Conservation (phyloP, 2,797 vertebrate species). For the Salarias fasciatus region DNA sequence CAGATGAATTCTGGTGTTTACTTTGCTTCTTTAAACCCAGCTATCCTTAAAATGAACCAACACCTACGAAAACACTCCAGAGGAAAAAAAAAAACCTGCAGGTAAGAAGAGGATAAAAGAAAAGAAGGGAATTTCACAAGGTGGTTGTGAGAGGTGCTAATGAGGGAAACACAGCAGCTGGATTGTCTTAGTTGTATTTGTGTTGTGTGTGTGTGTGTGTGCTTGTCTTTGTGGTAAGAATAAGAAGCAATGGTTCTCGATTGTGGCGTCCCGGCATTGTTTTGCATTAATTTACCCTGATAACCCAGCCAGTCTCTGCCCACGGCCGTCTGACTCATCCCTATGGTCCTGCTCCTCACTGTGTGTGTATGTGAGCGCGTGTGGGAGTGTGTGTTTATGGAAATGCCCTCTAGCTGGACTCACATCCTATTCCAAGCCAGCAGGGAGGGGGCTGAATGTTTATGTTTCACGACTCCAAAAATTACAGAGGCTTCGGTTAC, state of each 20-base stretch:
- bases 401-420: conserved; percentile 67
- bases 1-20: conserved; percentile 5
- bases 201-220: neutral
- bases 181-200: too few species aligned
- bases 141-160: conserved; percentile 32
- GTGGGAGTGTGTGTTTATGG: conserved; percentile 65
- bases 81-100: conserved; percentile 7
- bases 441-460: conserved; percentile 56
- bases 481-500: conserved; percentile 58
- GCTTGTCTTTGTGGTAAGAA: conserved; percentile 50
- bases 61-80: conserved; percentile 17
- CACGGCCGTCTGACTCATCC: conserved; percentile 73
- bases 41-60: conserved; percentile 48
- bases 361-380: conserved; percentile 37
- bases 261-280: conserved; percentile 39
- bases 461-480: conserved; percentile 54
- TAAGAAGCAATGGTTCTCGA: conserved; percentile 30
- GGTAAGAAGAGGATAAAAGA: conserved; percentile 4
- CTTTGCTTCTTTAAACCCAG: neutral
- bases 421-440: conserved; percentile 31
- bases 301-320: conserved; percentile 70
- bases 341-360: conserved; percentile 47
- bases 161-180: conserved; percentile 47
- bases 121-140: conserved; percentile 13
- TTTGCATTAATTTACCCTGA: conserved; percentile 64